Percentiles rank a stretch among this genome's conserved stretches.
These are phyloP conservation scores for Diplodus sargus DNA, from an alignment of 2,797 vertebrate genomes.

Conservation along the genomic window DNA sequence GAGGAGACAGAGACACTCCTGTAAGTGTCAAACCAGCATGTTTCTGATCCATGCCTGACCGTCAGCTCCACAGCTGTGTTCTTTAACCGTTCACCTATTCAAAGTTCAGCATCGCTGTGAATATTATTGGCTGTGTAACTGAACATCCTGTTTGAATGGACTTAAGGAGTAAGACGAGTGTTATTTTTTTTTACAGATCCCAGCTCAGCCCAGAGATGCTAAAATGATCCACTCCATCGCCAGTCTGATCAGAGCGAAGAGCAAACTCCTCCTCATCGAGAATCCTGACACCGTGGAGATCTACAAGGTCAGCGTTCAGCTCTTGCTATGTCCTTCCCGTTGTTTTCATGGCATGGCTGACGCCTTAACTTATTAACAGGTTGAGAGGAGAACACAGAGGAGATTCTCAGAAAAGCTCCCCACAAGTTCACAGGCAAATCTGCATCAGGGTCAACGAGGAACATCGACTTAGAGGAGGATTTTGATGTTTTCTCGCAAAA, in stretches of 20 bases:
- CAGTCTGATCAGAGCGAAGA: constrained; percentile 77
- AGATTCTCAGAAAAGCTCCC: neutral
- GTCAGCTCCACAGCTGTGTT: neutral
- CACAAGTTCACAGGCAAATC: neutral
- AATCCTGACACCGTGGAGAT: constrained; percentile 79
- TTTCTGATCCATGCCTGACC: neutral
- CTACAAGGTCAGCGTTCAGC: constrained; percentile 72
- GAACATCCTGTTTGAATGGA: neutral
- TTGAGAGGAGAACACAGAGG: neutral
- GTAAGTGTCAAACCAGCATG: constrained; percentile 54
- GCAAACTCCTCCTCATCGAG: constrained; percentile 79
- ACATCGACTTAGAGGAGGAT: neutral
- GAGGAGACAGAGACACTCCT: constrained; percentile 67
- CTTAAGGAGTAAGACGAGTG: neutral
- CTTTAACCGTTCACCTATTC: neutral
- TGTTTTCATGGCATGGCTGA: neutral
- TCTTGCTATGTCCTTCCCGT: neutral
- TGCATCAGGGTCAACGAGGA: neutral
- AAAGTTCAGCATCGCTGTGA: neutral
- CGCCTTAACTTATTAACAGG: neutral
- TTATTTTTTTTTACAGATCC: constrained; percentile 59
- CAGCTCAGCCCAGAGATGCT: constrained; percentile 60
- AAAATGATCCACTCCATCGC: constrained; percentile 77
- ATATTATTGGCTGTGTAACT: neutral
- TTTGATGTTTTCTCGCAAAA: too few relatives aligned